Base-by-base conservation (phyloP, 2,888 invertebrate genomes). In the Microctonus brassicae region DNA sequence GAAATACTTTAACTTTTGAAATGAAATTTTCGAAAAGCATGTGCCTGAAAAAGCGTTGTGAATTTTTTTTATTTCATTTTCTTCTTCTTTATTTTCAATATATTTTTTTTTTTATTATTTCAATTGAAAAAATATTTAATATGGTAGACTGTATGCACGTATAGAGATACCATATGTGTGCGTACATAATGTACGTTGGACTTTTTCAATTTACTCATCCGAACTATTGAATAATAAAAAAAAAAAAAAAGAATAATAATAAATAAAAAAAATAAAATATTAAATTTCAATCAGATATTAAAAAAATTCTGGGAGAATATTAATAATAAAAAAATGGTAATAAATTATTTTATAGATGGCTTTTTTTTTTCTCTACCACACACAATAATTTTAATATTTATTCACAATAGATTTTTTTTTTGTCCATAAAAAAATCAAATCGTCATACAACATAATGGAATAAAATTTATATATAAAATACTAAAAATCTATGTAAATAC, bases 1-100 rank as follows among this genome's bases (percentile, higher is more conserved):
- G 81, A 84, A 87, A 87, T 84, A 84, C 81, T 86, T 87, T 84
- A 86, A 87, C 81, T 84, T 79, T 29, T 26, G 80, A 83, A 86
- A 86, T 86, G 83, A 87, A 86, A 87, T 86, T 84, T 82, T 84
- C 81, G 81, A 81, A 82, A 84, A 76, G 74, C 75, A 74, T 24
- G 42, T 34, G 47, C 52, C 65, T n/a, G 61, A 24, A 42, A 52
- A 65, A 53, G 74, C 63, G 69, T 70, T 72, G n/a, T 29, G 1
- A 26, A 57, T 26, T 57, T 29, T 57, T 57, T 11, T 29, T 7
- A 7, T 57, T 55, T 10, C 5, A n/a, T 26, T 26, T 26, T 11
- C 9, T 57, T 1, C 26, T 26, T 3, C 17, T 47, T 47, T n/a
- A 7, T 47, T 47, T 47, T n/a, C 4, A 6, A 47, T 47, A 7